Evolutionary conservation across 1,140 invertebrate species (phyloP).

Genomic region (Achatina immaculata): DNA sequence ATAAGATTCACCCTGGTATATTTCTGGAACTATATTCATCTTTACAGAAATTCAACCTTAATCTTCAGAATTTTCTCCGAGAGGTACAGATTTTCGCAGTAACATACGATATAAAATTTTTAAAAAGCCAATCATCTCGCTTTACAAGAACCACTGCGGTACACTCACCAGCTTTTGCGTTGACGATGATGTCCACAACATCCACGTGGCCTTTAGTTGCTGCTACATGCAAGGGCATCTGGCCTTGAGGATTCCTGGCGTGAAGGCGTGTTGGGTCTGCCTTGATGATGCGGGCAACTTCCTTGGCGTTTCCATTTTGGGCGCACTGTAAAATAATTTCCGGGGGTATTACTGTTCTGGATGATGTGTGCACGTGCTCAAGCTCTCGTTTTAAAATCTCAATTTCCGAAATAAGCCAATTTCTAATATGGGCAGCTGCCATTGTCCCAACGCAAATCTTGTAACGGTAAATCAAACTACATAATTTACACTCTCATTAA

Average conservation of each 20-base stretch:
- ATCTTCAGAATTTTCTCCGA: no score
- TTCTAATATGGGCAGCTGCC: no score
- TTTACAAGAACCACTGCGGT: constrained; percentile 37
- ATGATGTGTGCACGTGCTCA: background rate
- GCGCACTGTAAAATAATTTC: constrained; percentile 80
- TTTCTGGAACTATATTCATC: no score
- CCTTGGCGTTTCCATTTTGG: constrained; percentile 84
- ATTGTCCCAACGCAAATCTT: no score
- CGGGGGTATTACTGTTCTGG: background rate
- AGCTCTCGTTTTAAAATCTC: background rate
- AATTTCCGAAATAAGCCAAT: no score
- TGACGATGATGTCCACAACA: constrained; percentile 82
- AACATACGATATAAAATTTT: no score
- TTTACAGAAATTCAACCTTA: no score
- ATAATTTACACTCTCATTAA: no score
- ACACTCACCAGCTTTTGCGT: constrained; percentile 49
- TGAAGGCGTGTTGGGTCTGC: constrained; percentile 79
- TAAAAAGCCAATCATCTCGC: no score
- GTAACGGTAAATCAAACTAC: no score
- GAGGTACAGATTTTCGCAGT: no score
- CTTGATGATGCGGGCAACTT: constrained; percentile 81
- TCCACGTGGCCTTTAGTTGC: constrained; percentile 81
- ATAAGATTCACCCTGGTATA: no score
- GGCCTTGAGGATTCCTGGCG: constrained; percentile 80
- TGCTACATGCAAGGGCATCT: constrained; percentile 83